Evolutionary conservation across 2,113 vertebrate species (phyloP).

Genomic region (Pogonocichla stellata): DNA sequence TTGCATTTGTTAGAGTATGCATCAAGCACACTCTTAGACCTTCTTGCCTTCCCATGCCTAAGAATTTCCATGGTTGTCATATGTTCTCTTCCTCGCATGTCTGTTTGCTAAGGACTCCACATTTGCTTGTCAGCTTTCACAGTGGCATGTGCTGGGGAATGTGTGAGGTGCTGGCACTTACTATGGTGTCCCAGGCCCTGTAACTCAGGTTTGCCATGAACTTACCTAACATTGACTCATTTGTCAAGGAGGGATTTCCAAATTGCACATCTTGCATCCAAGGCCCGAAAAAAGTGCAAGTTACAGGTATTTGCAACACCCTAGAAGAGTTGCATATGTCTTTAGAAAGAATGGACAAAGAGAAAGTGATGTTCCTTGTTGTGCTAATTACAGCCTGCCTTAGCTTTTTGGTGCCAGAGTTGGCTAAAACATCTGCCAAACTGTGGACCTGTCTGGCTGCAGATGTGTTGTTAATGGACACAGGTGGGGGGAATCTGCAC

Average conservation of each 20-base stretch:
- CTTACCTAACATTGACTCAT: background rate
- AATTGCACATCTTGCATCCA: background rate
- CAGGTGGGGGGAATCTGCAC: background rate
- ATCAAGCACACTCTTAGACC: background rate
- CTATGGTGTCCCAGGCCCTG: background rate
- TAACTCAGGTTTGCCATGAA: background rate
- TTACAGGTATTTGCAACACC: background rate
- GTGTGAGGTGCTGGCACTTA: background rate
- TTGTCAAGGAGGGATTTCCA: background rate
- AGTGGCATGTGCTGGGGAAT: background rate
- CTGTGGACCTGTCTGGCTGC: background rate
- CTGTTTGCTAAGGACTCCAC: background rate
- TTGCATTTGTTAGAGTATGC: background rate
- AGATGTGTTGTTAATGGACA: accelerated
- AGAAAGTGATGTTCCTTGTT: background rate
- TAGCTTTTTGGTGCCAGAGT: background rate
- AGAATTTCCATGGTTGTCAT: background rate
- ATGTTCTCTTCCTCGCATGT: background rate
- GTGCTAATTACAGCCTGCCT: background rate
- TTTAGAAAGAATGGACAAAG: background rate
- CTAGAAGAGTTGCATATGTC: background rate
- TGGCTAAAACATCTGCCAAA: background rate
- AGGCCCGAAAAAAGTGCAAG: background rate
- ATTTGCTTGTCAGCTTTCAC: background rate
- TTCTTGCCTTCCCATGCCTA: background rate